Evolutionary conservation across 2,888 invertebrate genomes (phyloP), one percentile per base, ranked within the genome.

Genomic region (Ophioninae sp.): DNA sequence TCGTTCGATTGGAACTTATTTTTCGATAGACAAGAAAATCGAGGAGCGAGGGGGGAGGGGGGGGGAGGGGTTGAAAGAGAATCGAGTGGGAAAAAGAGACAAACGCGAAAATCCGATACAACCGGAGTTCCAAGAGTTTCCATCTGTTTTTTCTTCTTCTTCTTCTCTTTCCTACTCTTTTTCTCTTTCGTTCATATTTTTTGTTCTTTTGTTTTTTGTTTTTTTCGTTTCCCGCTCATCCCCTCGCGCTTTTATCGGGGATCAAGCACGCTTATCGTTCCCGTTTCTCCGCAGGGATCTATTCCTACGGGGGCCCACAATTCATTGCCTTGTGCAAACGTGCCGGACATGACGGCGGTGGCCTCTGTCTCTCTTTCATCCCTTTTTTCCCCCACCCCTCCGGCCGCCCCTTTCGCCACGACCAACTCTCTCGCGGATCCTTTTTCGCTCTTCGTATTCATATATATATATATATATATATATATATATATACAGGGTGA

Each of bases 291-390:
- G 56, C 13, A 50, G 74, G 83, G 80, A 69, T 78, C 83, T 70
- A 74, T 70, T 74, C 83, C 83, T 81, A 73, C 77, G 73, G 83
- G 83, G 81, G 69, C 74, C 83, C 78, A 83, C 83, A 74, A 81
- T 81, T 83, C 83, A 83, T 83, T 83, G 81, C 65, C 17, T 20
- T 23, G 20, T 30, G 41, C 41, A 62, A 83, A 74, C 69, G 77
- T 56, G 77, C 74, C 39, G 73, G 69, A 70, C 82, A 78, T 23
- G 41, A 41, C 37, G 78, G 73, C 57, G 65, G 20, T 7, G 10
- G 57, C 44, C n/a, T 56, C 41, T 74, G 37, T 64, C 74, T 37
- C n/a, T 64, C 50, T 64, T 62, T 64, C 20, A 3, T 30, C 13
- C 23, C 64, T 41, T 59, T 30, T 56, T 64, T n/a, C 30, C 59